Base-by-base conservation (phyloP, 2,888 invertebrate species). In the Pristionchus maxplancki region DNA sequence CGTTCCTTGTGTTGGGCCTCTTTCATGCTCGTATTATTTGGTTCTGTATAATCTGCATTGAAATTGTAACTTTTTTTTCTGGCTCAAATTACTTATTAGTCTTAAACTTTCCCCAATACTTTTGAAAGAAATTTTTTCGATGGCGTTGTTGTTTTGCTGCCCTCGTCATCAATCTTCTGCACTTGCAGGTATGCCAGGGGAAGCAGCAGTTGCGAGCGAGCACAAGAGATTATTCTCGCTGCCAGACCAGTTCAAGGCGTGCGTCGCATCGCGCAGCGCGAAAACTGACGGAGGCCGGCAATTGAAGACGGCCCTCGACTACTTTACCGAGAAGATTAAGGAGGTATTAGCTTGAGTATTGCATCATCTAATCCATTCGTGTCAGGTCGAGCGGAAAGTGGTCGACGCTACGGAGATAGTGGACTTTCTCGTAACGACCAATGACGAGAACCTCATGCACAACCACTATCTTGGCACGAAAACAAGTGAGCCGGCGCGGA, bases 351-450 rank as follows among this genome's bases (percentile, higher is more conserved):
- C 67, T 48, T 15, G 11, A 15, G 11, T 17, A 31, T 37, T 28
- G 1, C 15, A 13, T 82, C 11, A 15, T 50, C 15, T 82, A 17
- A 8, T 44, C 44, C 44, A 11, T 11, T 44, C 40, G 28, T 50
- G 44, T 44, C 13, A 86, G 86, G 48, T 86, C n/a, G 86, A 86
- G 62, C n/a, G 28, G 44, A 50, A 86, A 20, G 64, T 86, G 9
- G 67, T 67, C 28, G 48, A 86, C 28, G 34, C 86, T 8, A 48
- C 40, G 28, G 20, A 64, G 4, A 86, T 86, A 15, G 86, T 86
- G 44, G 67, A 86, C 24, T 86, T 67, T 67, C 86, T 86, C 34
- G 48, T 86, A 0, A 44, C 64, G 67, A 24, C 15, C 15, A 67
- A 64, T 28, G 48, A 86, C 28, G 86, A 86, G 17, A 86, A 86